phyloP scores from a whole-genome alignment of 2,888 invertebrate genomes.

The Myopa testacea region DNA sequence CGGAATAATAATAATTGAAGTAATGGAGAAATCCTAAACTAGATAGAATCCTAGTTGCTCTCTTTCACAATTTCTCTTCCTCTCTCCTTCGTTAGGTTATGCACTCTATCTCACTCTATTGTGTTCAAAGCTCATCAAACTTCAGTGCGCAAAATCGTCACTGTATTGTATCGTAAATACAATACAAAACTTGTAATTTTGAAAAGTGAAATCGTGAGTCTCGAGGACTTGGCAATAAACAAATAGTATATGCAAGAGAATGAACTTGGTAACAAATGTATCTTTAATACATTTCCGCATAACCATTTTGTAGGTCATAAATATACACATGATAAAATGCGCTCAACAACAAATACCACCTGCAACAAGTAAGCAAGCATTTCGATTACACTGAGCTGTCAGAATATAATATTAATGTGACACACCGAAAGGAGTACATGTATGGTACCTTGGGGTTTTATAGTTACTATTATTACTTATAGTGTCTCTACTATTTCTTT shows the following conservation, averaged over 20 bases:
- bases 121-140: neutral
- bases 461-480: too few species aligned
- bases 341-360: slow-evolving; percentile 5
- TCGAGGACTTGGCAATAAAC: neutral
- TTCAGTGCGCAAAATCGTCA: slow-evolving; percentile 34
- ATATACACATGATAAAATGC: neutral
- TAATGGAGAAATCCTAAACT: too few species aligned
- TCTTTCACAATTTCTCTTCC: slow-evolving; percentile 3
- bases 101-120: neutral
- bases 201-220: slow-evolving; percentile 8
- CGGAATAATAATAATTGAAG: too few species aligned
- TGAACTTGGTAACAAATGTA: slow-evolving; percentile 13
- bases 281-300: neutral
- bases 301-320: slow-evolving; percentile 30
- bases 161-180: neutral
- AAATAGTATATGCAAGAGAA: neutral
- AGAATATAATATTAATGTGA: neutral
- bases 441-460: too few species aligned
- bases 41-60: too few species aligned
- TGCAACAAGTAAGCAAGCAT: slow-evolving; percentile 9
- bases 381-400: neutral
- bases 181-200: neutral
- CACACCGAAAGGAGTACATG: neutral
- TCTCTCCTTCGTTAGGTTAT: slow-evolving; percentile 23
- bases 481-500: too few species aligned